These are phyloP conservation scores for Diachasmimorpha longicaudata DNA, from an alignment of 1,140 invertebrate species.

Conservation along the genomic window DNA sequence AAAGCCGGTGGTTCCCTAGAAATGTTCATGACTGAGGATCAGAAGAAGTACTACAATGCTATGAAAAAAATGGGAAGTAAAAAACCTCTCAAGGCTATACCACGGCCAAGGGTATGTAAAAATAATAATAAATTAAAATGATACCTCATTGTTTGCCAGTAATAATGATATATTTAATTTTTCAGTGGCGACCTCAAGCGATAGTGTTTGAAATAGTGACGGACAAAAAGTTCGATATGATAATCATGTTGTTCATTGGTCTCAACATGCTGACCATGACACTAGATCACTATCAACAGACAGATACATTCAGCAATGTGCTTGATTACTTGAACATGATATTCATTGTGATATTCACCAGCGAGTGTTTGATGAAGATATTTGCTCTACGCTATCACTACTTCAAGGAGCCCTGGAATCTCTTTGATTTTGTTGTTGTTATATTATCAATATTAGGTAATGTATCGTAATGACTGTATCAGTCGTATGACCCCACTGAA, in stretches of 20 bases:
- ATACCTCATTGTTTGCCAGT: slow-evolving; percentile 23
- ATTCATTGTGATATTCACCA: slow-evolving; percentile 98
- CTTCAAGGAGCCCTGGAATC: slow-evolving; percentile 99
- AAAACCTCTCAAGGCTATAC: slow-evolving; percentile 97
- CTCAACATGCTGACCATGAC: slow-evolving; percentile 99
- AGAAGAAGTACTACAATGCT: slow-evolving; percentile 99
- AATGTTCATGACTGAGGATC: slow-evolving; percentile 99
- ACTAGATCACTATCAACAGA: slow-evolving; percentile 93
- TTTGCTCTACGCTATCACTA: slow-evolving; percentile 97
- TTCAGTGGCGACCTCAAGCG: slow-evolving; percentile 92
- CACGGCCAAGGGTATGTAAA: slow-evolving; percentile 85
- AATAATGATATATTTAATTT: slow-evolving; percentile 28
- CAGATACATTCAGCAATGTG: slow-evolving; percentile 79
- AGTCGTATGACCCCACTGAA: slow-evolving; percentile 60
- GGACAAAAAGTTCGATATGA: slow-evolving; percentile 99
- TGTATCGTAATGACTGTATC: slow-evolving; percentile 60
- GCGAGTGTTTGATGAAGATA: slow-evolving; percentile 97
- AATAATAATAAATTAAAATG: neutral
- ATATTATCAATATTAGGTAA: slow-evolving; percentile 97
- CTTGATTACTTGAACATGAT: slow-evolving; percentile 93
- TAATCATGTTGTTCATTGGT: slow-evolving; percentile 99
- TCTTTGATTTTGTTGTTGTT: slow-evolving; percentile 99
- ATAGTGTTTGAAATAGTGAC: slow-evolving; percentile 97
- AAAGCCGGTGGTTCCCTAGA: slow-evolving; percentile 97
- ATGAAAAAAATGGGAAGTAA: slow-evolving; percentile 99